These are phyloP conservation scores for Poeciliopsis turrubarensis DNA, from an alignment of 2,113 vertebrate species.

Conservation along the genomic window DNA sequence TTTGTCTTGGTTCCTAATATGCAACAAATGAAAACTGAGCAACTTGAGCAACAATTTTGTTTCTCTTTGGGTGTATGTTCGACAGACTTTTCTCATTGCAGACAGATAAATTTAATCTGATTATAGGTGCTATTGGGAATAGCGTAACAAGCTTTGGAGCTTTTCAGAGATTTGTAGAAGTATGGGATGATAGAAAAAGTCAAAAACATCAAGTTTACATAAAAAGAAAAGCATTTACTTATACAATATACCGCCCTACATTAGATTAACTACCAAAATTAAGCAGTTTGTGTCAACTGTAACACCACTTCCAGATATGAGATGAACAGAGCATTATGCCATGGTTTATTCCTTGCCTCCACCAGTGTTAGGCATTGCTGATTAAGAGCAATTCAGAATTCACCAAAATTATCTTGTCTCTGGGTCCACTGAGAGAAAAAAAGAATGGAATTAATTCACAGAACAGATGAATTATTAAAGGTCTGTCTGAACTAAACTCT, in stretches of 20 bases:
- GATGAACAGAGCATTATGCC: no score
- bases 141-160: background rate
- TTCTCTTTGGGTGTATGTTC: background rate
- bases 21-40: background rate
- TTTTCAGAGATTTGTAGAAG: background rate
- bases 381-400: slow-evolving; percentile 6
- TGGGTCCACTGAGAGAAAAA: slow-evolving; percentile 19
- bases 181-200: background rate
- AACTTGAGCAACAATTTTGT: background rate
- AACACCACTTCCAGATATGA: no score
- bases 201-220: background rate
- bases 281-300: no score
- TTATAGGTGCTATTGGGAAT: background rate
- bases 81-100: background rate
- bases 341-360: background rate
- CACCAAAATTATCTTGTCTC: slow-evolving; percentile 29
- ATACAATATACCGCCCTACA: background rate
- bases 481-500: slow-evolving; percentile 62
- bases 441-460: slow-evolving; percentile 54
- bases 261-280: background rate
- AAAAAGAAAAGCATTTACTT: background rate
- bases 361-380: slow-evolving; percentile 5
- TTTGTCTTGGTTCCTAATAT: background rate
- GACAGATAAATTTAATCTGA: background rate
- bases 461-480: slow-evolving; percentile 73